Evolutionary conservation across 2,797 vertebrate species (phyloP).

Genomic region (Poeciliopsis infans): DNA sequence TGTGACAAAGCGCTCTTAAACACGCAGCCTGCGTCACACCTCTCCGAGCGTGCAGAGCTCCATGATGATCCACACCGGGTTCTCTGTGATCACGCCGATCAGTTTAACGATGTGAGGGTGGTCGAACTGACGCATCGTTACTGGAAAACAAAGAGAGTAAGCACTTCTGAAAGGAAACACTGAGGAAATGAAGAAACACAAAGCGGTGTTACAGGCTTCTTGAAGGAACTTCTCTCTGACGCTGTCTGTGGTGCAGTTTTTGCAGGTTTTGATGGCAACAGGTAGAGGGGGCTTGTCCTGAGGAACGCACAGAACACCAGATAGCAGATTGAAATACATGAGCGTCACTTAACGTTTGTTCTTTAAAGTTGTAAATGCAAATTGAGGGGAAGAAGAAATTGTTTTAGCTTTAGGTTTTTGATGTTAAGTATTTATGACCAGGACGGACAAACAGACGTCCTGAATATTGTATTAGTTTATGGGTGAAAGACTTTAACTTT

Average conservation of each 20-base stretch:
- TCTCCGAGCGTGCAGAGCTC: slow-evolving; percentile 89
- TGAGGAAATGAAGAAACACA: not conserved
- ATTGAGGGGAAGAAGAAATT: no score
- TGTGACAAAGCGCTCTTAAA: not conserved
- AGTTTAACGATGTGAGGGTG: slow-evolving; percentile 98
- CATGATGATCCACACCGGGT: slow-evolving; percentile 99
- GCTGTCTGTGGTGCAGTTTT: slow-evolving; percentile 98
- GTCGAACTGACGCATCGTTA: slow-evolving; percentile 99
- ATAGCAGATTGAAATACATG: not conserved
- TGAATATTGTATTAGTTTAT: not conserved
- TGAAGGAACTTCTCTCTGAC: slow-evolving; percentile 98
- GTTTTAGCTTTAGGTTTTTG: not conserved
- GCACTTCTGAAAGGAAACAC: not conserved
- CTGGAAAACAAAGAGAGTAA: slow-evolving; percentile 64
- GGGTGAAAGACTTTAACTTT: not conserved
- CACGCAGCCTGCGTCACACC: slow-evolving; percentile 42
- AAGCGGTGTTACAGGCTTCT: slow-evolving; percentile 90
- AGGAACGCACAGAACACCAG: not conserved
- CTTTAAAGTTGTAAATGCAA: no score
- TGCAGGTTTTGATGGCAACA: slow-evolving; percentile 98
- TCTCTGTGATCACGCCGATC: slow-evolving; percentile 98
- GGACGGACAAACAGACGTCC: not conserved
- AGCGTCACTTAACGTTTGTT: not conserved
- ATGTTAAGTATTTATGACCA: not conserved
- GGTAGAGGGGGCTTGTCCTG: slow-evolving; percentile 92